These are phyloP conservation scores for Erythrocebus patas DNA, from an alignment of 2,113 vertebrate species.

Conservation along the genomic window DNA sequence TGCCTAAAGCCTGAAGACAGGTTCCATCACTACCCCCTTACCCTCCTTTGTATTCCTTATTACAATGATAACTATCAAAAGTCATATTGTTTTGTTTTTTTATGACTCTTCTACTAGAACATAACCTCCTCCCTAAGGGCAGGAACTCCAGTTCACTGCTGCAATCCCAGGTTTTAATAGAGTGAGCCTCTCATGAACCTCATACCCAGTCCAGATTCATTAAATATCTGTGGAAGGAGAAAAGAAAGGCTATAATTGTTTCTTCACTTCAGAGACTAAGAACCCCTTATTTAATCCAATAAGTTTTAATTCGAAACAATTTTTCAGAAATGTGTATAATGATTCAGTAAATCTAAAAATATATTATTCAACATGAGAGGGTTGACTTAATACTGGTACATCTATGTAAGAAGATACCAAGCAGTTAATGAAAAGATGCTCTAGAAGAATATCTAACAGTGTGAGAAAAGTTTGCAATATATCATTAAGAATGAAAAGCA, in stretches of 20 bases:
- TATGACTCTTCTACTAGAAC: neutral
- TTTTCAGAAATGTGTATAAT: neutral
- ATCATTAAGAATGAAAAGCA: neutral
- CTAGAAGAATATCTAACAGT: neutral
- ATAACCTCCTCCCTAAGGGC: neutral
- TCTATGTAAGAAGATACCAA: neutral
- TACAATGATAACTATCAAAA: neutral
- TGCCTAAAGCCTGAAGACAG: neutral
- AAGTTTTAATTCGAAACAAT: neutral
- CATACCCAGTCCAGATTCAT: neutral
- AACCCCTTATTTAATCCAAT: neutral
- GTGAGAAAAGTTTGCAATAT: neutral
- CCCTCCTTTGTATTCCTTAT: neutral
- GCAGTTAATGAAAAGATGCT: neutral
- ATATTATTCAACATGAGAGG: neutral
- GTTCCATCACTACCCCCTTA: neutral
- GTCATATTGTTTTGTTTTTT: neutral
- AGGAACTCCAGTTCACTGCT: neutral
- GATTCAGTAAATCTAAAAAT: neutral
- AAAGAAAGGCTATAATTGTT: neutral
- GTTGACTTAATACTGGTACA: neutral
- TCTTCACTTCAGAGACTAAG: neutral
- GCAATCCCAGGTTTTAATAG: neutral
- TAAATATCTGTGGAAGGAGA: neutral
- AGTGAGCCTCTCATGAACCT: neutral